Evolutionary conservation across 2,888 invertebrate species (phyloP), one percentile per base, ranked within the genome.

Genomic region (Agriotes lineatus): DNA sequence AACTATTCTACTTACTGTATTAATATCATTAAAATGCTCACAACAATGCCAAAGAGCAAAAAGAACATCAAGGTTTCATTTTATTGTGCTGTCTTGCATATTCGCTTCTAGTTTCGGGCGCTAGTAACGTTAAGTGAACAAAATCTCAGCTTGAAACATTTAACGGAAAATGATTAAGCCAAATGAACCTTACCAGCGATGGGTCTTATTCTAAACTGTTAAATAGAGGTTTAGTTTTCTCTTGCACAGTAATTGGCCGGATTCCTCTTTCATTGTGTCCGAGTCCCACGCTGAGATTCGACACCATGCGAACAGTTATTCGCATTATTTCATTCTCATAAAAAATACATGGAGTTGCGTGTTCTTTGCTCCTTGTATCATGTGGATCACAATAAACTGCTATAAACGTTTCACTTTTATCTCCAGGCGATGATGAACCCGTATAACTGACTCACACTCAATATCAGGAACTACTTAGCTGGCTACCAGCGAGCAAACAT

Each of bases 311-410:
- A 52, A 52, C 52, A 52, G 52, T 52, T 52, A 52, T 52, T 52
- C 52, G 52, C 52, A 33, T 52, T 52, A 33, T 52, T 35, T 33
- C 9, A 16, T 30, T 33, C 52, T 16, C 52, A 33, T 12, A 62
- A 62, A 57, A 62, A 48, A 48, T 48, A 20, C 48, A 52, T 62
- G 16, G 25, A 62, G 50, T 50, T 62, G 61, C 61, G 61, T 62
- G 61, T 42, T 52, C 12, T 33, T 3, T 16, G 35, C 18, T 16
- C 9, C 25, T 33, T 33, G 14, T 52, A 33, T 6, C 52, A 33
- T 52, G 52, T 14, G 25, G 18, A 52, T 30, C 18, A 18, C 14
- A 52, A 33, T 33, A 19, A 52, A 52, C 48, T 45, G 33, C 33
- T 59, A 45, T 48, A 45, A 59, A 59, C 42, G 45, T 44, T 16